Evolutionary conservation across 2,888 invertebrate genomes (phyloP), one percentile per base, ranked within the genome.

Genomic region (Frankliniella fusca): DNA sequence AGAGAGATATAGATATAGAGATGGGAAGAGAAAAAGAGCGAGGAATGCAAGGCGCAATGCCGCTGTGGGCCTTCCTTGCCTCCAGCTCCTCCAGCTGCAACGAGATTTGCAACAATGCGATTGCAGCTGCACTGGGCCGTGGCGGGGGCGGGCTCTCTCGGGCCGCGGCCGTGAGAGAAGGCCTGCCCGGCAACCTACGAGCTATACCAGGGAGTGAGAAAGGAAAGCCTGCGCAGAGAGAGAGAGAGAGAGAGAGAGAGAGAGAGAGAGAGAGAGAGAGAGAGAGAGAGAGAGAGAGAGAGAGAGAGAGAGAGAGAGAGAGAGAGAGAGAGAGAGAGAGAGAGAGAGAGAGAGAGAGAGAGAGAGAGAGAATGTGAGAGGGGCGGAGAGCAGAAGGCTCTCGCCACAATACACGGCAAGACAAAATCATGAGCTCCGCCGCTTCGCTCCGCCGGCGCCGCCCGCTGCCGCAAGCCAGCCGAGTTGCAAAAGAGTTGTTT

Each of bases 401-500:
- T 54, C 54, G 54, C 18, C 61, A 61, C 61, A 61, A 54, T 12
- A 54, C 18, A 61, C 27, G 27, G 70, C 70, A 76, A 76, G 27
- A 76, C 27, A 76, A 27, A 23, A 8, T 11, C 11, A 27, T 23
- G 70, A 1, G 61, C 18, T 7, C 61, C 1, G 61, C 61, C 18
- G n/a, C n/a, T n/a, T n/a, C n/a, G n/a, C n/a, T n/a, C n/a, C n/a
- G n/a, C n/a, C n/a, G n/a, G n/a, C n/a, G n/a, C n/a, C n/a, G n/a
- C n/a, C 15, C 61, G 61, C 12, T 7, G 61, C 61, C 18, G 61
- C 61, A 7, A 7, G 20, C 70, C 70, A 23, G 70, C 27, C 70
- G 70, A 27, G 70, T 76, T 76, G 70, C 27, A 76, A 76, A 76
- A 76, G 70, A 76, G 70, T 76, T 76, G 70, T 76, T 76, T 23